Conservation (phyloP, 2,797 vertebrate genomes). For the Cichlasoma orientale region DNA sequence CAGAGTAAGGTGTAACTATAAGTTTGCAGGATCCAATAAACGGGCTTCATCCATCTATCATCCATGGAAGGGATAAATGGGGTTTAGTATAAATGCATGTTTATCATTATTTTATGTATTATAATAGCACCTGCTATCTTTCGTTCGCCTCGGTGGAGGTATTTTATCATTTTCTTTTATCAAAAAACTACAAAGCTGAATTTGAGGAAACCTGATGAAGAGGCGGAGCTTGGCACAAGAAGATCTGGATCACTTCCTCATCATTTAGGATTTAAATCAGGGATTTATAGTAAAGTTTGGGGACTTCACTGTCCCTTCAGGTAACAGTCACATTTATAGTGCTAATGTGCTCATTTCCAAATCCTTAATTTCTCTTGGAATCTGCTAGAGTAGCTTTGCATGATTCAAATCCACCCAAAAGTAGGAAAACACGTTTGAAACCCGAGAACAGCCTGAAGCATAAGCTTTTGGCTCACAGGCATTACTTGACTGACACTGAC, state of each 20-base stretch:
- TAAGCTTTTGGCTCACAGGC: neutral
- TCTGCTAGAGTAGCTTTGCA: neutral
- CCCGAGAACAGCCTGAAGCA: neutral
- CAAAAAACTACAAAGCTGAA: neutral
- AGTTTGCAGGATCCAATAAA: slow-evolving; percentile 6
- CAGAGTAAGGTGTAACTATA: slow-evolving; percentile 8
- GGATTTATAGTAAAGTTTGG: neutral
- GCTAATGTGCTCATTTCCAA: too few relatives aligned
- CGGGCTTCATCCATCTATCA: neutral
- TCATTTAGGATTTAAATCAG: neutral
- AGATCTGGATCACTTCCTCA: neutral
- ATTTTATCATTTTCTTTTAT: neutral
- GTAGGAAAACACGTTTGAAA: neutral
- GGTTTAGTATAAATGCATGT: neutral
- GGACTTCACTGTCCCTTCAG: neutral
- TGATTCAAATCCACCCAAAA: neutral
- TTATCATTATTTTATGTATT: neutral
- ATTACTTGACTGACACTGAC: neutral
- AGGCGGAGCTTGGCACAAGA: too few relatives aligned
- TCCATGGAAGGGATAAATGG: neutral
- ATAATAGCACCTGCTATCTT: neutral
- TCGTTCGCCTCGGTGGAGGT: neutral
- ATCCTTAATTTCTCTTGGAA: neutral
- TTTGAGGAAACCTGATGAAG: neutral
- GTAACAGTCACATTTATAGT: neutral